A percentile compares a stretch with the other conserved stretches of the same genome.
These are phyloP conservation scores for Malurus alboscapulatus DNA, from an alignment of 2,113 vertebrate genomes.

Conservation along the genomic window DNA sequence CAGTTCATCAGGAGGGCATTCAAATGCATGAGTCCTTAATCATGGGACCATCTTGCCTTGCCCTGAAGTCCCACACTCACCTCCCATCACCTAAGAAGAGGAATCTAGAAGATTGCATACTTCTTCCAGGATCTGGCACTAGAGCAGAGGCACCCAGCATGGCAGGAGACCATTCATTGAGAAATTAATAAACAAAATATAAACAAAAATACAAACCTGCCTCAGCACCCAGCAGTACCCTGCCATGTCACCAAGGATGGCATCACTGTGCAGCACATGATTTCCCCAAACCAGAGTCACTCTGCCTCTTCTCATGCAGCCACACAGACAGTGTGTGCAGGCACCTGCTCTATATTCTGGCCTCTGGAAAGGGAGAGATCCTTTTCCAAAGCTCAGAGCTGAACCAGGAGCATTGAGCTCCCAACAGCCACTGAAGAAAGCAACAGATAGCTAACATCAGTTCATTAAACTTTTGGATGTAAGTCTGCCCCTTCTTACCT, in stretches of 20 bases:
- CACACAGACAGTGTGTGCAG: neutral
- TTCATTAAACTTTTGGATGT: neutral
- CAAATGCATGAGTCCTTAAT: neutral
- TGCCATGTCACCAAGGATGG: accelerated
- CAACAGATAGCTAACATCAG: neutral
- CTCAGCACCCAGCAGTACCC: neutral
- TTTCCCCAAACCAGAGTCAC: neutral
- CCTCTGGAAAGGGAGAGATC: neutral
- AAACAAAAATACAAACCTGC: neutral
- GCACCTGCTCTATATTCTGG: accelerated
- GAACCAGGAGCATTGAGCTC: neutral
- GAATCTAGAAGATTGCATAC: neutral
- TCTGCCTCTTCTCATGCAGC: neutral
- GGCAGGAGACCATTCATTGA: neutral
- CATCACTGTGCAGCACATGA: neutral
- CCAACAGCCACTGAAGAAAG: neutral
- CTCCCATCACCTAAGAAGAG: neutral
- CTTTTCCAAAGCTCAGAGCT: neutral
- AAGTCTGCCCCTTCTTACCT: neutral
- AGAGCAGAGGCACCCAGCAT: neutral
- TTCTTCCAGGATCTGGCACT: neutral
- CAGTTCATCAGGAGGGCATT: neutral
- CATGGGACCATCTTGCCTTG: neutral
- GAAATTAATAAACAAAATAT: neutral
- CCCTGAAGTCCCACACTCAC: neutral